phyloP scores from a whole-genome alignment of 2,113 vertebrate genomes.

The Addax nasomaculatus region DNA sequence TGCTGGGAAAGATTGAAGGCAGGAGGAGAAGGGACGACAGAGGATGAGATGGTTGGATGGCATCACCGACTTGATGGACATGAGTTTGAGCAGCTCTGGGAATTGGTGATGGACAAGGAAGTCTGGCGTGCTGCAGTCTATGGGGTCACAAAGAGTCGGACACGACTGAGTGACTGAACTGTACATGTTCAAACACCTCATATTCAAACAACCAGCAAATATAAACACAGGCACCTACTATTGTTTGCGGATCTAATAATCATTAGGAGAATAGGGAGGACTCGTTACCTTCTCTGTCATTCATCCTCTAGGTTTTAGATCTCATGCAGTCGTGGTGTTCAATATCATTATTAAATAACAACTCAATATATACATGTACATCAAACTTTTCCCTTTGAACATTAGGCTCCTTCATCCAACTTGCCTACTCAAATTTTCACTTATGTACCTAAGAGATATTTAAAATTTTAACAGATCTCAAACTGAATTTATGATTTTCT shows the following conservation, averaged over 20 bases:
- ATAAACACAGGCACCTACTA: neutral
- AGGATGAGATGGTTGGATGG: neutral
- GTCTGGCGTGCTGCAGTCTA: neutral
- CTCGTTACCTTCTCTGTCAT: neutral
- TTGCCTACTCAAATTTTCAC: neutral
- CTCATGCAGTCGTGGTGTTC: neutral
- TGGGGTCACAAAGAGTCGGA: rapidly evolving
- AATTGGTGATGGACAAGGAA: neutral
- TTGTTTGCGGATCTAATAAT: neutral
- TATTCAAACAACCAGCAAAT: neutral
- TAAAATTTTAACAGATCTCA: neutral
- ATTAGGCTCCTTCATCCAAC: neutral
- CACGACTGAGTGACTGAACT: neutral
- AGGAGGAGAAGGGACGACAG: neutral
- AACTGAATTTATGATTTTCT: neutral
- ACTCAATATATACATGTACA: no score
- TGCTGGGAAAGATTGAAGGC: neutral
- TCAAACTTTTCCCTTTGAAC: neutral
- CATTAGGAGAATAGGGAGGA: neutral
- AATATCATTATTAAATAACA: neutral
- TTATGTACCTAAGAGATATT: neutral
- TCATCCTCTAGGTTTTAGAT: neutral
- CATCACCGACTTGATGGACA: neutral
- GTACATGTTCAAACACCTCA: neutral
- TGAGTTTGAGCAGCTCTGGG: neutral